phyloP scores from a whole-genome alignment of 2,797 vertebrate genomes.

The Antrozous pallidus region DNA sequence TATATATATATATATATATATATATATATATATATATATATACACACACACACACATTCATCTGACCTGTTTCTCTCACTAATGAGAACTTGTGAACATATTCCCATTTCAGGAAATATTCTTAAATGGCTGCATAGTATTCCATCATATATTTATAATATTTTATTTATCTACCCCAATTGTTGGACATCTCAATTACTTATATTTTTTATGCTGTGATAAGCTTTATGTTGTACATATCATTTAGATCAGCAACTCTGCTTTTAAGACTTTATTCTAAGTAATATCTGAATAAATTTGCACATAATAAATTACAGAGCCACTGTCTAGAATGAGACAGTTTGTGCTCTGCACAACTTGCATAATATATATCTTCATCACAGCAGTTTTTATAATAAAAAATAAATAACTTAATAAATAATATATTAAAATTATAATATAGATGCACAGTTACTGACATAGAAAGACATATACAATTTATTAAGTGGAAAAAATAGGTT shows the following conservation, averaged over 20 bases:
- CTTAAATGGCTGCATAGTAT: neutral
- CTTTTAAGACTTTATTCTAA: conserved; percentile 22
- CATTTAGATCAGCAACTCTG: neutral
- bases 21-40: no score
- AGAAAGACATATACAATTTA: neutral
- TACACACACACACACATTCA: no score
- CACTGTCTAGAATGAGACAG: neutral
- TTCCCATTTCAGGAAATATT: neutral
- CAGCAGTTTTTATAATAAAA: neutral
- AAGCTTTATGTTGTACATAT: neutral
- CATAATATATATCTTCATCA: neutral
- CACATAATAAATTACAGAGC: neutral
- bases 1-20: no score
- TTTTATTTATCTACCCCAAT: neutral
- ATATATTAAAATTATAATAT: conserved; percentile 17
- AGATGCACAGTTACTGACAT: neutral
- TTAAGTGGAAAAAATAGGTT: neutral
- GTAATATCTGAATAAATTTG: conserved; percentile 10
- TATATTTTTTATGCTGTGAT: neutral
- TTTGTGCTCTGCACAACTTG: neutral
- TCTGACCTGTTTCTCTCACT: neutral
- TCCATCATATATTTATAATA: neutral
- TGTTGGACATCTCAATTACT: neutral
- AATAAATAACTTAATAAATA: neutral
- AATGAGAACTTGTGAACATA: neutral